These are phyloP conservation scores for Drosophila aldrichi DNA, from an alignment of 2,888 invertebrate genomes.

Conservation along the genomic window DNA sequence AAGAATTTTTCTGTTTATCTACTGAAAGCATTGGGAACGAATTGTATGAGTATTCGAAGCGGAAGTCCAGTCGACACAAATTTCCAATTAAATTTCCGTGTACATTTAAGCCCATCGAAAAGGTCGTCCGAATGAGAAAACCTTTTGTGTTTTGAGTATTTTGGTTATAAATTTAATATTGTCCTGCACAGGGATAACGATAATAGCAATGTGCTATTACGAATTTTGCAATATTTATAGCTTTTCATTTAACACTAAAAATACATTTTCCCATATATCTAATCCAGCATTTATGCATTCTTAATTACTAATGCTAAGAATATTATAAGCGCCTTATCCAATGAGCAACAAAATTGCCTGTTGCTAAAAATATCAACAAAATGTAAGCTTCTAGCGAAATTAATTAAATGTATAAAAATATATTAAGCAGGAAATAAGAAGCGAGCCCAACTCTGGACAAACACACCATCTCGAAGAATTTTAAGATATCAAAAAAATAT, in stretches of 20 bases:
- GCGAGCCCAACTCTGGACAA: not conserved
- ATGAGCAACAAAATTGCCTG: not conserved
- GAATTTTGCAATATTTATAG: not conserved
- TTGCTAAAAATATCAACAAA: not conserved
- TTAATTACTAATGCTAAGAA: not conserved
- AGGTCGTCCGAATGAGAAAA: not conserved
- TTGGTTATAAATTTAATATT: not conserved
- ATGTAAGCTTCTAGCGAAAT: not conserved
- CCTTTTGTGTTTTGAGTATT: not conserved
- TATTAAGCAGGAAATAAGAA: not conserved
- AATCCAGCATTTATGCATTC: too few relatives aligned
- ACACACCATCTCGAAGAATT: too few relatives aligned
- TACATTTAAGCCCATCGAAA: constrained; percentile 12
- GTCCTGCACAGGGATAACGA: not conserved
- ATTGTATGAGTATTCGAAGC: constrained; percentile 13
- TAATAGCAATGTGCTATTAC: not conserved
- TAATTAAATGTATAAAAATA: not conserved
- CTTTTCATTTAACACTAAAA: not conserved
- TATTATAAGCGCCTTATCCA: constrained; percentile 1
- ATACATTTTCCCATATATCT: not conserved
- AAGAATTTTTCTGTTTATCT: constrained; percentile 46
- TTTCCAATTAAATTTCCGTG: constrained; percentile 30
- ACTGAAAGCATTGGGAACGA: constrained; percentile 5
- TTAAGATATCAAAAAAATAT: too few relatives aligned
- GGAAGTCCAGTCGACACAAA: constrained; percentile 44